These are phyloP conservation scores for Argyresthia albistria DNA, from an alignment of 2,888 invertebrate species.

Conservation along the genomic window DNA sequence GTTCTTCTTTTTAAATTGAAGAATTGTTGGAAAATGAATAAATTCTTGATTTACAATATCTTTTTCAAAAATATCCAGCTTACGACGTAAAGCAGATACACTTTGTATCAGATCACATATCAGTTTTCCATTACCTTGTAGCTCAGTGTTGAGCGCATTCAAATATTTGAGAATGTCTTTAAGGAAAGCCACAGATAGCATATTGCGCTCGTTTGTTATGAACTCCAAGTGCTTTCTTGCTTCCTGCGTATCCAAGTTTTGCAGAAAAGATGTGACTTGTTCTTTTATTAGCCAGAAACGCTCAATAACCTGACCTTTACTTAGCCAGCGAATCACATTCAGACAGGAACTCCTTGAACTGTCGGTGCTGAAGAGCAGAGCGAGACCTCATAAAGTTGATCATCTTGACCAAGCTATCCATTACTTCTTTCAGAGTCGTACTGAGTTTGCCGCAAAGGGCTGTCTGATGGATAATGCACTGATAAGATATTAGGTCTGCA, in stretches of 20 bases:
- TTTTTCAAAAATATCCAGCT: constrained; percentile 17
- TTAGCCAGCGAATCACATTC: constrained; percentile 15
- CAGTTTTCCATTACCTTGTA: constrained; percentile 13
- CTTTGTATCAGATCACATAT: constrained; percentile 15
- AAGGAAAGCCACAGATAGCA: constrained; percentile 14
- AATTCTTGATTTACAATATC: constrained; percentile 16
- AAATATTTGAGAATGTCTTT: constrained; percentile 13
- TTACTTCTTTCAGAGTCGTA: constrained; percentile 8
- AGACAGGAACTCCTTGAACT: constrained; percentile 13
- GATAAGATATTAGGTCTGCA: constrained; percentile 13
- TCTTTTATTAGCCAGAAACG: constrained; percentile 13
- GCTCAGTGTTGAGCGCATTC: constrained; percentile 15
- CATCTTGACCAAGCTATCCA: constrained; percentile 8
- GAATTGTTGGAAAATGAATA: constrained; percentile 19
- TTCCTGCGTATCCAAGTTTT: constrained; percentile 17
- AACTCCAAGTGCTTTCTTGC: constrained; percentile 15
- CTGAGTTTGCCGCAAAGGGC: constrained; percentile 12
- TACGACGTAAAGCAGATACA: constrained; percentile 11
- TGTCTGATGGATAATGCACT: constrained; percentile 14
- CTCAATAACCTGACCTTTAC: constrained; percentile 13
- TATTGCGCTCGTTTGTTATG: constrained; percentile 13
- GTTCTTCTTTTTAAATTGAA: constrained; percentile 18
- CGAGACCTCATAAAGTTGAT: constrained; percentile 5
- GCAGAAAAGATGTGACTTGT: constrained; percentile 18
- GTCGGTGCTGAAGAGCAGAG: constrained; percentile 15